phyloP scores from a whole-genome alignment of 53 echinoderm and acorn worm species.

The Temnopleurus reevesii region DNA sequence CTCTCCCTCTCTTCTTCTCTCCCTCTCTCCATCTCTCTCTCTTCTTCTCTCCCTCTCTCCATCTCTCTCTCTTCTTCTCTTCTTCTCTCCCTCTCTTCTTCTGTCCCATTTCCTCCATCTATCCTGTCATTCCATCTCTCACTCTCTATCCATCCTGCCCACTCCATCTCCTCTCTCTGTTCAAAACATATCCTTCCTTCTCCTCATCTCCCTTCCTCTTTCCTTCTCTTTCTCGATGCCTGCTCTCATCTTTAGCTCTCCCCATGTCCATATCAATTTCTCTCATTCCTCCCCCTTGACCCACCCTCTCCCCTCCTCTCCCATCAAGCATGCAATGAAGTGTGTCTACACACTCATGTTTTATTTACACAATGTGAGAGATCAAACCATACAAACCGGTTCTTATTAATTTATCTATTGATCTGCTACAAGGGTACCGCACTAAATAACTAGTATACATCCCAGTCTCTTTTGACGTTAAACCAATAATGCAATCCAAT shows the following conservation, averaged over 20 bases:
- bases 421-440: constrained; percentile 1
- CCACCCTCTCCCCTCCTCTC: background rate
- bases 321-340: too few relatives aligned
- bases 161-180: background rate
- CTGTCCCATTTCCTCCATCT: background rate
- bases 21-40: background rate
- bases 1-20: background rate
- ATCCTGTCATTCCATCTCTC: background rate
- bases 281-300: background rate
- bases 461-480: background rate
- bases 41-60: background rate
- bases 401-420: constrained; percentile 29
- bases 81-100: background rate
- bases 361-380: constrained; percentile 16
- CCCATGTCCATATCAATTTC: background rate
- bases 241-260: background rate
- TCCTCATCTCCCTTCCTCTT: background rate
- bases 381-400: background rate
- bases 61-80: background rate
- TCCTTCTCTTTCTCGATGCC: background rate
- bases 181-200: background rate
- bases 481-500: background rate
- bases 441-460: background rate
- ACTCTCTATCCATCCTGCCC: background rate
- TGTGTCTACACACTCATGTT: background rate